phyloP scores from a whole-genome alignment of 2,113 vertebrate genomes.

The Oncorhynchus gorbuscha region DNA sequence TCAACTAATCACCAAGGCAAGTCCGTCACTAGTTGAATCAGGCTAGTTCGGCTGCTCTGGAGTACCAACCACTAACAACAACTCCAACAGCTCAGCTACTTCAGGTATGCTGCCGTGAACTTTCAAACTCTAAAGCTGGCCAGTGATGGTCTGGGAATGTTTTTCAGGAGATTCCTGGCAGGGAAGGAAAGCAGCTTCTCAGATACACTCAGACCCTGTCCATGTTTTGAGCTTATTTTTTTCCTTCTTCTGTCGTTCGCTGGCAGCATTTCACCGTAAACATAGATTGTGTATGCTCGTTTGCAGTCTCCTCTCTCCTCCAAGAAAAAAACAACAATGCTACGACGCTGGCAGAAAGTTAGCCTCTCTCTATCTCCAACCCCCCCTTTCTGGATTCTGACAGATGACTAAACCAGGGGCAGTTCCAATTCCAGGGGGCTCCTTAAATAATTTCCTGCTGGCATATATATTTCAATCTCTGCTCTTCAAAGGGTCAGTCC shows the following conservation, averaged over 20 bases:
- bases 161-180: constrained; percentile 53
- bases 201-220: constrained; percentile 31
- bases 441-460: constrained; percentile 68
- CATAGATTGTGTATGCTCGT: constrained; percentile 38
- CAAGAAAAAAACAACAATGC: constrained; percentile 12
- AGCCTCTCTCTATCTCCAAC: constrained; percentile 31
- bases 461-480: constrained; percentile 62
- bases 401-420: constrained; percentile 60
- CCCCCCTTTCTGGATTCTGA: constrained; percentile 36
- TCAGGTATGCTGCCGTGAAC: constrained; percentile 14
- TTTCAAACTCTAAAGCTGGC: constrained; percentile 6
- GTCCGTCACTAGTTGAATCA: no score
- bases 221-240: constrained; percentile 30
- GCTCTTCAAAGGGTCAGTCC: constrained; percentile 51
- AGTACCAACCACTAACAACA: neutral
- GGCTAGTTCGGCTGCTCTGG: no score
- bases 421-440: constrained; percentile 57
- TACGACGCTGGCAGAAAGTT: constrained; percentile 32
- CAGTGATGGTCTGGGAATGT: constrained; percentile 32
- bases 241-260: constrained; percentile 12
- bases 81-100: neutral
- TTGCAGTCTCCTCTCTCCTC: constrained; percentile 9
- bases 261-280: constrained; percentile 45
- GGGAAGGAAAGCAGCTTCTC: constrained; percentile 22
- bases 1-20: no score